Percentiles rank a stretch among this genome's conserved stretches.
These are phyloP conservation scores for Omphaloscelis lunosa DNA, from an alignment of 2,888 invertebrate genomes.

Conservation along the genomic window DNA sequence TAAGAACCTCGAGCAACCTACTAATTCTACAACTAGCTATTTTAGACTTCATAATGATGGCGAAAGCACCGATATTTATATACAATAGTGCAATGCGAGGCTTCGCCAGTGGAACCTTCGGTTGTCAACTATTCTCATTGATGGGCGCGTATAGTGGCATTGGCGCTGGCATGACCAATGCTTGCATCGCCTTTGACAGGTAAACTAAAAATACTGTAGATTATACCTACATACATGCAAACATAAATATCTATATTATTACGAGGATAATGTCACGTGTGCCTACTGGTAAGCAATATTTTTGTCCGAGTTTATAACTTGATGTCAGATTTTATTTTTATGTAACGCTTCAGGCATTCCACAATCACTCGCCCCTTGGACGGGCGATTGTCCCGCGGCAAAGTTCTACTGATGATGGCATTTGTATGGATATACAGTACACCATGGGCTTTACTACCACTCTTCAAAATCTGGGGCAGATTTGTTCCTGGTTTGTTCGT, in stretches of 20 bases:
- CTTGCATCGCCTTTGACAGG: slow-evolving; percentile 96
- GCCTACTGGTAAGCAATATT: too few relatives aligned
- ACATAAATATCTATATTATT: neutral
- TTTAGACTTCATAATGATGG: slow-evolving; percentile 97
- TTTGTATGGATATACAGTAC: slow-evolving; percentile 94
- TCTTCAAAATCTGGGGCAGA: slow-evolving; percentile 96
- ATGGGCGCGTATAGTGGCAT: slow-evolving; percentile 95
- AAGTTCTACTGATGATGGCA: slow-evolving; percentile 94
- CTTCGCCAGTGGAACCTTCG: slow-evolving; percentile 93
- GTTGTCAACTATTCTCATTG: slow-evolving; percentile 94
- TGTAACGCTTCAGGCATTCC: slow-evolving; percentile 83
- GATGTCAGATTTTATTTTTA: neutral
- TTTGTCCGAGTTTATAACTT: neutral
- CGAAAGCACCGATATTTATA: slow-evolving; percentile 96
- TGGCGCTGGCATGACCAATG: slow-evolving; percentile 95
- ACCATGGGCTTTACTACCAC: slow-evolving; percentile 95
- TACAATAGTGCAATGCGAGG: slow-evolving; percentile 95
- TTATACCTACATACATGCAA: neutral
- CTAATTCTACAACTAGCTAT: slow-evolving; percentile 95
- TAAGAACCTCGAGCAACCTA: slow-evolving; percentile 95
- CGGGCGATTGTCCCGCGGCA: slow-evolving; percentile 95
- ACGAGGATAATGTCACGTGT: neutral
- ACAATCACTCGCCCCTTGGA: slow-evolving; percentile 96
- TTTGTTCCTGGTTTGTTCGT: slow-evolving; percentile 93
- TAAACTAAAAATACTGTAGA: slow-evolving; percentile 58